phyloP scores from a whole-genome alignment of 2,113 vertebrate species.

The Lasiurus cinereus region DNA sequence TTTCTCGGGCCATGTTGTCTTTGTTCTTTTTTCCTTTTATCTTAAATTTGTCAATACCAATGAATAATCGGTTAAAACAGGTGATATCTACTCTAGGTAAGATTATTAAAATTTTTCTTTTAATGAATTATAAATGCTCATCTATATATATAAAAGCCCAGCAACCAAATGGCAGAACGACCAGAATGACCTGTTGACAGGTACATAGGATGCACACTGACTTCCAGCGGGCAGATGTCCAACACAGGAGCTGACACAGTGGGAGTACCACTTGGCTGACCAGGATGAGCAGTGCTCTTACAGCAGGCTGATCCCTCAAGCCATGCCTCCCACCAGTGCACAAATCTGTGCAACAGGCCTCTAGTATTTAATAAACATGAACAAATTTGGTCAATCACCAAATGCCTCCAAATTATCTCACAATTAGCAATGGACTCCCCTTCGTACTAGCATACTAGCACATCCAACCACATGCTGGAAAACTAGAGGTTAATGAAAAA shows the following conservation, averaged over 20 bases:
- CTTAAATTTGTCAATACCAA: not conserved
- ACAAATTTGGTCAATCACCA: not conserved
- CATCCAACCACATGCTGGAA: not conserved
- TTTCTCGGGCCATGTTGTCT: not conserved
- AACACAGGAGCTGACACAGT: no score
- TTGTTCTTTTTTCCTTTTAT: not conserved
- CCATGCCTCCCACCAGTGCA: no score
- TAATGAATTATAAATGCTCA: not conserved
- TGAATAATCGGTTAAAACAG: not conserved
- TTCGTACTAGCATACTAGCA: not conserved
- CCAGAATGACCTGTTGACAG: no score
- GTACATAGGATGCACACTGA: no score
- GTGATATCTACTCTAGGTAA: not conserved
- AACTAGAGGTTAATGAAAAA: not conserved
- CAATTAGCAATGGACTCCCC: not conserved
- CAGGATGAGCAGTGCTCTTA: no score
- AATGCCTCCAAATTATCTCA: not conserved
- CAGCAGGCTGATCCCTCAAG: no score
- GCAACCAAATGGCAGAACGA: no score
- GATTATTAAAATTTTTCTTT: constrained; percentile 29
- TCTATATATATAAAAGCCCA: not conserved
- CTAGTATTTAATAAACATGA: not conserved
- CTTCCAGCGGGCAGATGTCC: no score
- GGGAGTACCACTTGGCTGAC: no score
- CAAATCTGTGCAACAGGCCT: no score